Conservation (phyloP, 2,888 invertebrate genomes). For the Myopa tessellatipennis region DNA sequence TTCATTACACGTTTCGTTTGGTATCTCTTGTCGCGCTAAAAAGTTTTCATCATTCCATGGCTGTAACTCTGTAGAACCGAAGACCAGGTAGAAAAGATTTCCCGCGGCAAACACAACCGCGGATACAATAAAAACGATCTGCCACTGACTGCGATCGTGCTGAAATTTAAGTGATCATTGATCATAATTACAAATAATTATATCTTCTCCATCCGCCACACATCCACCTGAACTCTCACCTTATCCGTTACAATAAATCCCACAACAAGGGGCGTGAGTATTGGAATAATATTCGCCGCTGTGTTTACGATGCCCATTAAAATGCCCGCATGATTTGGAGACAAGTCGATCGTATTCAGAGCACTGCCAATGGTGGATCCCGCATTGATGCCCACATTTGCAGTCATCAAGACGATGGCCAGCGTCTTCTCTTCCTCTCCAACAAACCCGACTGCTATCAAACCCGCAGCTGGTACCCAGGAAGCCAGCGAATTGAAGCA, state of each 20-base stretch:
- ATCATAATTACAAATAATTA: neutral
- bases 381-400: conserved; percentile 72
- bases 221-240: conserved; percentile 66
- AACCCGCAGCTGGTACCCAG: conserved; percentile 70
- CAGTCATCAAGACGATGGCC: conserved; percentile 70
- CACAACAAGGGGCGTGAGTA: conserved; percentile 74
- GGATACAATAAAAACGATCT: conserved; percentile 71
- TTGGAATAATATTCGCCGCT: conserved; percentile 72
- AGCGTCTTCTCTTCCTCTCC: conserved; percentile 55
- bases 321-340: conserved; percentile 77
- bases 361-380: conserved; percentile 73
- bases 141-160: conserved; percentile 69
- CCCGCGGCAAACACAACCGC: conserved; percentile 70
- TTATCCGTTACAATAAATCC: conserved; percentile 71
- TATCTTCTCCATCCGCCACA: neutral
- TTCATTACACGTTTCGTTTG: conserved; percentile 22
- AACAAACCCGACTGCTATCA: conserved; percentile 70
- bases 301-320: conserved; percentile 78
- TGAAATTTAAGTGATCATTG: conserved; percentile 44
- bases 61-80: conserved; percentile 71
- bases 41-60: conserved; percentile 70
- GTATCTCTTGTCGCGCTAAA: conserved; percentile 43
- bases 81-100: conserved; percentile 71
- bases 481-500: conserved; percentile 61
- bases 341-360: conserved; percentile 77